phyloP scores from a whole-genome alignment of 2,888 invertebrate genomes.

The Mechanitis messenoides region DNA sequence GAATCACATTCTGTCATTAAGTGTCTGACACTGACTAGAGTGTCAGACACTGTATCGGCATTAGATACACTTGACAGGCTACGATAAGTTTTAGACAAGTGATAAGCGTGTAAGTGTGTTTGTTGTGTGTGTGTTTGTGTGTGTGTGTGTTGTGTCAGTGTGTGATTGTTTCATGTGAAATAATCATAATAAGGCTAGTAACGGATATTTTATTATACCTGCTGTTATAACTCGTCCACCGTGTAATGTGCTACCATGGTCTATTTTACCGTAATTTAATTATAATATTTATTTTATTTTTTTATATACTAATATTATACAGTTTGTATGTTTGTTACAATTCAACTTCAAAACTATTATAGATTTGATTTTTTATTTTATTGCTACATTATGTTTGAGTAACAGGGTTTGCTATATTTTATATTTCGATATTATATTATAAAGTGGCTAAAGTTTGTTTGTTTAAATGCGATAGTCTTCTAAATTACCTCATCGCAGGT shows the following conservation, averaged over 20 bases:
- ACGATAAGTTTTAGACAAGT: constrained; percentile 46
- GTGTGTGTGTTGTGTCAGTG: constrained; percentile 7
- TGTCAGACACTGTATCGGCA: constrained; percentile 18
- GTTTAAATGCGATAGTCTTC: too few relatives aligned
- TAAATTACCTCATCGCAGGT: too few relatives aligned
- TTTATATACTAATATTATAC: not conserved
- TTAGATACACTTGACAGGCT: constrained; percentile 35
- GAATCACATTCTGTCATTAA: constrained; percentile 13
- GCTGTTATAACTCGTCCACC: constrained; percentile 15
- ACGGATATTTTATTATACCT: constrained; percentile 18
- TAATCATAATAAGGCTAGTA: constrained; percentile 21
- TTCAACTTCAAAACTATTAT: too few relatives aligned
- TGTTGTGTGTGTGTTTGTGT: too few relatives aligned
- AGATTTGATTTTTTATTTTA: too few relatives aligned
- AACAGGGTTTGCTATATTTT: too few relatives aligned
- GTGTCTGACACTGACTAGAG: constrained; percentile 5
- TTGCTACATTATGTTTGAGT: too few relatives aligned
- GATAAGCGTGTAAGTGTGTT: constrained; percentile 30
- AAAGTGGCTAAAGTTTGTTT: too few relatives aligned
- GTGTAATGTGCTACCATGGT: constrained; percentile 3
- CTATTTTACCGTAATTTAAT: constrained; percentile 2
- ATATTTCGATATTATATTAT: too few relatives aligned
- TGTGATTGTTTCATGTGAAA: constrained; percentile 34
- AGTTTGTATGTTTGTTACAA: not conserved
- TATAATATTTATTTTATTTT: not conserved